These are phyloP conservation scores for Pelagia noctiluca DNA, from an alignment of 30 jellyfish, hydroid and myxozoan species.

Conservation along the genomic window DNA sequence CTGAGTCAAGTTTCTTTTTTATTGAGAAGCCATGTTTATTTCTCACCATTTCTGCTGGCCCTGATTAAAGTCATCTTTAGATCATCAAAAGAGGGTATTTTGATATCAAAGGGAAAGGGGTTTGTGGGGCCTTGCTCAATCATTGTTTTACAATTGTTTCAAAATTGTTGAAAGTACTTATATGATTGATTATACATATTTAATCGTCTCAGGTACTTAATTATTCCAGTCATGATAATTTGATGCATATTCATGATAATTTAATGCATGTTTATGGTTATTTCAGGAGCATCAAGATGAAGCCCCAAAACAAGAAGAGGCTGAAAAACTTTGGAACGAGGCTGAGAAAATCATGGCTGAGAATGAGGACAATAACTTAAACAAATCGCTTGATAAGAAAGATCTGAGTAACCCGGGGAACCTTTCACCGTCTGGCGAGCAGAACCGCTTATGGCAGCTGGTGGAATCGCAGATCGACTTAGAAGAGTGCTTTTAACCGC, in stretches of 20 bases:
- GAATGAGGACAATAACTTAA: slow-evolving; percentile 27
- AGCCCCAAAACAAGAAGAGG: slow-evolving; percentile 32
- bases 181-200: too few relatives aligned
- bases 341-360: slow-evolving; percentile 68
- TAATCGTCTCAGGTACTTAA: too few relatives aligned
- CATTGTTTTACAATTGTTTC: too few relatives aligned
- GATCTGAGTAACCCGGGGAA: slow-evolving; percentile 2
- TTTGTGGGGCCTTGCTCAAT: too few relatives aligned
- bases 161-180: too few relatives aligned
- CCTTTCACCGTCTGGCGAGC: slow-evolving; percentile 40
- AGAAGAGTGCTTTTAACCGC: slow-evolving; percentile 73
- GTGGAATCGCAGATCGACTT: slow-evolving; percentile 80
- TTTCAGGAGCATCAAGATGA: background rate
- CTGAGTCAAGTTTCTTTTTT: slow-evolving; percentile 6
- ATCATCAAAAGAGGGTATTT: too few relatives aligned
- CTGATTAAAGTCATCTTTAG: too few relatives aligned
- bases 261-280: background rate
- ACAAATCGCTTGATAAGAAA: slow-evolving; percentile 48
- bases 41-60: too few relatives aligned
- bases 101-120: too few relatives aligned
- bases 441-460: slow-evolving; percentile 69
- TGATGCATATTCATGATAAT: background rate
- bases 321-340: slow-evolving; percentile 56
- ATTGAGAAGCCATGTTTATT: background rate
- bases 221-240: too few relatives aligned